Evolutionary conservation across 2,888 invertebrate species (phyloP).

Genomic region (Tigriopus californicus): DNA sequence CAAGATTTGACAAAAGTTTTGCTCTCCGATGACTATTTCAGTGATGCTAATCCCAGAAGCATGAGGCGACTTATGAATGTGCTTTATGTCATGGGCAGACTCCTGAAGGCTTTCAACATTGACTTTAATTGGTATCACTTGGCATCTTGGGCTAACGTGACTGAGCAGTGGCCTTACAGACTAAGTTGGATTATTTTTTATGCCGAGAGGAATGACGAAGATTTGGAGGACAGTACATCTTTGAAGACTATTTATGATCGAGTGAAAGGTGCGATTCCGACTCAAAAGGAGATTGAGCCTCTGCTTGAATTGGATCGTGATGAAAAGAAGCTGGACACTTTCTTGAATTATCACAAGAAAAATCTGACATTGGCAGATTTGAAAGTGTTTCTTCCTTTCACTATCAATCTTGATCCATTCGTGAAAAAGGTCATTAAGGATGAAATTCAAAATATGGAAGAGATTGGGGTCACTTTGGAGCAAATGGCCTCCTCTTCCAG

Average conservation of each 20-base stretch:
- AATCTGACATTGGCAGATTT: conserved; percentile 35
- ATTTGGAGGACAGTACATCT: conserved; percentile 41
- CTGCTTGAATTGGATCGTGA: conserved; percentile 81
- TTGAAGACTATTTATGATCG: conserved; percentile 81
- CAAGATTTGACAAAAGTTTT: conserved; percentile 38
- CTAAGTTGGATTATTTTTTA: conserved; percentile 93
- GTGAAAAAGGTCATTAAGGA: conserved; percentile 91
- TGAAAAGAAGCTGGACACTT: conserved; percentile 82
- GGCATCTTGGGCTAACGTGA: conserved; percentile 93
- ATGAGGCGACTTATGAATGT: conserved; percentile 94
- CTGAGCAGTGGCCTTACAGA: conserved; percentile 93
- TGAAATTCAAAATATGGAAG: conserved; percentile 26
- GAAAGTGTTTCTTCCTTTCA: conserved; percentile 89
- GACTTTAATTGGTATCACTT: conserved; percentile 98
- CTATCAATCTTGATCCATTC: conserved; percentile 94
- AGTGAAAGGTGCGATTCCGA: conserved; percentile 41
- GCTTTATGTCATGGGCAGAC: conserved; percentile 64
- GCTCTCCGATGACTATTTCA: conserved; percentile 93
- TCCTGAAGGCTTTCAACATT: conserved; percentile 92
- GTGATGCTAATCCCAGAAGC: conserved; percentile 91
- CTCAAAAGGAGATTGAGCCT: conserved; percentile 67
- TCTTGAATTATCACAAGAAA: conserved; percentile 54
- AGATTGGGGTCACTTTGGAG: not conserved
- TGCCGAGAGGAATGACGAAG: conserved; percentile 59
- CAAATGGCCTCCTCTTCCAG: not conserved